Base-by-base conservation (phyloP, 1,140 invertebrate genomes). In the Meloidogyne floridensis region DNA sequence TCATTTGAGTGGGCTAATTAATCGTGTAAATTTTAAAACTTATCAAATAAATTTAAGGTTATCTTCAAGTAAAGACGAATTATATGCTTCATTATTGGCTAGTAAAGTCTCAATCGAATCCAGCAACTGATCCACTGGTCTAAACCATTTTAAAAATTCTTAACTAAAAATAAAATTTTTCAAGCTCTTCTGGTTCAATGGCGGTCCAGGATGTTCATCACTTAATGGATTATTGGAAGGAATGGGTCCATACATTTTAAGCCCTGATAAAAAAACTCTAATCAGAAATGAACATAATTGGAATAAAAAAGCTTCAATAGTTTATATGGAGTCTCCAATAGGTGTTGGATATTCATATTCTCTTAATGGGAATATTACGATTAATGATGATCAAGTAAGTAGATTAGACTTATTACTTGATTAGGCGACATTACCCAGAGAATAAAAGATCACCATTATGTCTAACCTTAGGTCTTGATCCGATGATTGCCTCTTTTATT, bases 161-260 rank as follows among this genome's bases (percentile, higher is more conserved):
- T 7, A 65, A n/a, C n/a, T 13, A 59, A 10, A 42, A 77, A 8
- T 32, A 54, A 32, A 47, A 6, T 59, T 42, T 53, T 75, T 5
- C 51, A 53, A 75, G 74, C 32, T 75, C 2, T 75, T 75, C 11
- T 75, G 74, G 85, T 86, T 76, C 32, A 83, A 84, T 71, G 83
- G 87, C 18, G 92, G 92, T 56, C 92, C 92, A 77, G 92, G 92
- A 3, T 93, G 92, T 84, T 91, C 91, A 77, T 93, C 92, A 0
- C 42, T 89, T 11, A 88, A 86, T 70, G 92, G 92, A 11, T 86
- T 92, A 6, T 87, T 93, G 8, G 91, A 90, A 82, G 92, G 93
- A 86, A 90, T 92, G 87, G 92, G 92, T 13, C 92, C 92, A 20
- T 92, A 91, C 82, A 86, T 86, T 73, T 87, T 91, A 0, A 86